Conservation (phyloP, 2,797 vertebrate species). For the Cichlasoma orientale region DNA sequence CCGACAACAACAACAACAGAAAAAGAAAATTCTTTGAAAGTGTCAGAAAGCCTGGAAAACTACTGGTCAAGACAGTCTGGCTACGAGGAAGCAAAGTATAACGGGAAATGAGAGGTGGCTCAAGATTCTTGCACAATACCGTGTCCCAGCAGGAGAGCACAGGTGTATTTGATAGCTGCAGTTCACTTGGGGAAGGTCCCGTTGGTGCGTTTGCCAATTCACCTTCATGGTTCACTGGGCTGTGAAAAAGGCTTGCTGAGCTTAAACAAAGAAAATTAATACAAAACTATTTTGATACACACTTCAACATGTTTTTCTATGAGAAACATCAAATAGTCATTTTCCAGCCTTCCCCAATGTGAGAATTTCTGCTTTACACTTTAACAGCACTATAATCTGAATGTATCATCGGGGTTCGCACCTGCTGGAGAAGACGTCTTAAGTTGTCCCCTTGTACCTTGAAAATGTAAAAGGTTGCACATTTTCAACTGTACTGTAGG, state of each 20-base stretch:
- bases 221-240: not conserved
- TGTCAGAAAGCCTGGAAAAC: not conserved
- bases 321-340: accelerated
- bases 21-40: no score
- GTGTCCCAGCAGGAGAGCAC: not conserved
- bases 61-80: not conserved
- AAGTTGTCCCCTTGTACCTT: not conserved
- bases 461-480: not conserved
- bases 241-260: not conserved
- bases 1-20: no score
- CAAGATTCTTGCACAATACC: not conserved
- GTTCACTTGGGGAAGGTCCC: not conserved
- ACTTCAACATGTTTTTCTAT: not conserved
- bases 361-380: not conserved
- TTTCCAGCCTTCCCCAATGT: not conserved
- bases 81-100: not conserved
- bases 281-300: not conserved
- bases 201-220: not conserved
- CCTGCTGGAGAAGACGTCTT: not conserved
- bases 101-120: not conserved
- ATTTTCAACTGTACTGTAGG: not conserved
- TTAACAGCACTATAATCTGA: not conserved
- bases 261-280: not conserved
- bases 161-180: not conserved
- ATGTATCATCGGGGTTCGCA: not conserved